Base-by-base conservation (phyloP, 2,113 vertebrate genomes). In the Zapus hudsonius region DNA sequence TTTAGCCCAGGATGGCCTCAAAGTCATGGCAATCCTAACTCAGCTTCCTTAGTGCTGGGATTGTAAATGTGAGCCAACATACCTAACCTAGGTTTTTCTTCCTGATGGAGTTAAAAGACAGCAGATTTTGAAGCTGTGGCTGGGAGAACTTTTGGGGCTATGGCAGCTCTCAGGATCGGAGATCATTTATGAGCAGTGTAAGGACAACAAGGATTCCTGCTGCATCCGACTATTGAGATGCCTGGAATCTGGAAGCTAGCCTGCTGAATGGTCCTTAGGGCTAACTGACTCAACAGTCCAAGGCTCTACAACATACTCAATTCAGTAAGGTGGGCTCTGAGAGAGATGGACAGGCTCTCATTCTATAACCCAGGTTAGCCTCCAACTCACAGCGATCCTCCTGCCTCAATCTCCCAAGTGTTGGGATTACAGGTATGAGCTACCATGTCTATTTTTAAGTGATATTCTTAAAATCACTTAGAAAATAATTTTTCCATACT, bases 391-490 rank as follows among this genome's bases (percentile, higher is more conserved):
- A 36, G 40, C 19, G 31, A 69, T 36, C 44, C 44, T n/a, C 42
- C 20, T 84, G 33, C 81, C 42, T 67, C 64, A 84, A 42, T 42
- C 33, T 36, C 22, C 44, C 81, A 84, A 69, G 42, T 84, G 33
- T 42, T 55, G 16, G 44, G 33, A 84, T 38, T 52, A 27, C 33
- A 69, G 42, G 47, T 38, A 20, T 20, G 20, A 69, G 23, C 4
- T 36, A 29, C 33, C 44, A 84, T 25, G 36, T 27, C 16, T 69
- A 64, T 27, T 31, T 66, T 47, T 67, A 89, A 69, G 29, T 69
- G 47, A 79, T 19, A 84, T n/a, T 83, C 29, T 92, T 82, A 93
- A 95, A 89, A 78, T 87, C 15, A 38, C 59, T 70, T 44, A 80
- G 20, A 67, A 83, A 92, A 74, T 63, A 33, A 47, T 47, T 47